phyloP scores from a whole-genome alignment of 2,888 invertebrate genomes.

The Cetonia aurata region DNA sequence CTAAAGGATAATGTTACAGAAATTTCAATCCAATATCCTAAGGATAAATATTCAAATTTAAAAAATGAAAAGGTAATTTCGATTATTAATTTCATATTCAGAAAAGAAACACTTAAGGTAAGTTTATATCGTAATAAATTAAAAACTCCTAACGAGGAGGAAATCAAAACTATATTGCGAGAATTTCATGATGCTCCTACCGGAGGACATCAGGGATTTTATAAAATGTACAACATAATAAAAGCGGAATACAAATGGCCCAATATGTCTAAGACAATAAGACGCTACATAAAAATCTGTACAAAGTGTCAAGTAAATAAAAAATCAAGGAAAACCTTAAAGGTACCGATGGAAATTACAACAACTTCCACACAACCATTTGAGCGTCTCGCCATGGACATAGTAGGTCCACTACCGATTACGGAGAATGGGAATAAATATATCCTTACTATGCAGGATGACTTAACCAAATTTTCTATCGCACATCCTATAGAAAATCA shows the following conservation, averaged over 20 bases:
- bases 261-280: constrained; percentile 43
- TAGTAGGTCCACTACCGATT: constrained; percentile 56
- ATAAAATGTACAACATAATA: constrained; percentile 39
- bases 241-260: constrained; percentile 46
- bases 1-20: background rate
- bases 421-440: constrained; percentile 53
- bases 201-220: constrained; percentile 41
- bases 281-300: constrained; percentile 43
- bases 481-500: constrained; percentile 57
- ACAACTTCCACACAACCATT: constrained; percentile 55
- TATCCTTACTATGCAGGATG: constrained; percentile 56
- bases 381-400: constrained; percentile 56
- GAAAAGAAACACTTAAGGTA: constrained; percentile 8
- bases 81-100: constrained; percentile 1
- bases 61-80: background rate
- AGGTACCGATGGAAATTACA: constrained; percentile 58
- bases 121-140: constrained; percentile 1
- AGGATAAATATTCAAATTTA: constrained; percentile 6
- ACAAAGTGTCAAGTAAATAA: constrained; percentile 54
- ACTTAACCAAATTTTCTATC: constrained; percentile 57
- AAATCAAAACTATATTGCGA: constrained; percentile 30
- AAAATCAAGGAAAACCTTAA: constrained; percentile 47
- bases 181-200: constrained; percentile 39
- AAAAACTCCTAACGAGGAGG: background rate
- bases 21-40: background rate